Base-by-base conservation (phyloP, 2,113 vertebrate genomes). In the Aptenodytes patagonicus region DNA sequence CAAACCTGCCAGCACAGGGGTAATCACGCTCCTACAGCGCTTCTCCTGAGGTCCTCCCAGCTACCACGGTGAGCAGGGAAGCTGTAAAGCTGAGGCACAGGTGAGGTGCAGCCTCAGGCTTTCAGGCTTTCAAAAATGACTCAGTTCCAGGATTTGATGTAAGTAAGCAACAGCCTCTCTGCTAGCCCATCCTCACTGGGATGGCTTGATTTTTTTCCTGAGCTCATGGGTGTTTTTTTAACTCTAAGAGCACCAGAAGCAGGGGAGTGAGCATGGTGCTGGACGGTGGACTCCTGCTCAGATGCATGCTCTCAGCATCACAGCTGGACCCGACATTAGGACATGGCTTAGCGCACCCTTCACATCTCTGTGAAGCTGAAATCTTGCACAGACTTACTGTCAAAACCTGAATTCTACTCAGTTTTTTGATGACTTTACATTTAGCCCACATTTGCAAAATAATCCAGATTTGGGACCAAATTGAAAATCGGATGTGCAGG, bases 241-340 rank as follows among this genome's bases (percentile, higher is more conserved):
- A 54, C 38, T 60, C 19, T 22, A 52, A 79, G 29, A 68, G 12
- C 57, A 55, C 6, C 20, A 60, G 36, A 57, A 61, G 16, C 1
- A 75, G 26, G 6, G 18, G 26, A 60, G 11, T 17, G 22, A 83
- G 21, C 5, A 1, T 40, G 29, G 3, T 40, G 32, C n/a, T 62
- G 64, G 21, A 10, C 4, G 28, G 25, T 47, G 8, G 2, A 55
- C 24, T 65, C 34, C 60, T 52, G 28, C 57, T 65, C 3, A 5
- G 25, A 25, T 0, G 0, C 19, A 5, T 2, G 4, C 8, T 54
- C 32, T 79, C 51, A 68, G 3, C 25, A 18, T 46, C 15, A 8
- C 28, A 44, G 52, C 40, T 76, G 36, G 18, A 84, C 13, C 10
- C 0, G 0, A 18, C 3, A 1, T 16, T 26, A 72, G 46, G 38